phyloP scores from a whole-genome alignment of 2,797 vertebrate genomes.

The Todus mexicanus region DNA sequence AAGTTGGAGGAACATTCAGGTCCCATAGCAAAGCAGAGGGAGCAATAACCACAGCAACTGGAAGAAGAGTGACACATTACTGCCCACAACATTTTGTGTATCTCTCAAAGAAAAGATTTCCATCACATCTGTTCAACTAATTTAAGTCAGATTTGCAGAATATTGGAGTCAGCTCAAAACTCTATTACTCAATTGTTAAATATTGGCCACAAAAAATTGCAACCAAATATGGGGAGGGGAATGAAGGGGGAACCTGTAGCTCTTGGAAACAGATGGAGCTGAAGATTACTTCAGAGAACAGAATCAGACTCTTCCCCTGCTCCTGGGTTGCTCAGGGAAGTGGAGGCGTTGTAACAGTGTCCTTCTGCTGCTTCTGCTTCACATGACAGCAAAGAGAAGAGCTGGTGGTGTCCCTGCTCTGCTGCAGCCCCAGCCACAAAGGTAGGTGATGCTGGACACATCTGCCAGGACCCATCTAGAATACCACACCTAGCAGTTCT shows the following conservation, averaged over 20 bases:
- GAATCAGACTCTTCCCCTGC: neutral
- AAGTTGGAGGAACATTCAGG: neutral
- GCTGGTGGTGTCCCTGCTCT: neutral
- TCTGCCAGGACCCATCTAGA: neutral
- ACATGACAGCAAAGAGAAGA: neutral
- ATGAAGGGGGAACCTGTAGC: neutral
- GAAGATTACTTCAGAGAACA: neutral
- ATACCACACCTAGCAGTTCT: neutral
- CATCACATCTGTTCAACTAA: neutral
- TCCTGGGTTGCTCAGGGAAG: neutral
- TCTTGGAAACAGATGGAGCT: neutral
- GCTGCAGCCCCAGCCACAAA: neutral
- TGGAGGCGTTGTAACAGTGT: neutral
- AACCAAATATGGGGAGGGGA: rapidly evolving
- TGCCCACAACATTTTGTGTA: neutral
- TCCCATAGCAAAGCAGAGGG: neutral
- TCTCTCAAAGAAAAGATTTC: neutral
- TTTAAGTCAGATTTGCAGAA: neutral
- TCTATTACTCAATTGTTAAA: neutral
- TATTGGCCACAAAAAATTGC: neutral
- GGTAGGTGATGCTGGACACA: neutral
- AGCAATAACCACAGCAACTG: neutral
- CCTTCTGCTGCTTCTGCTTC: neutral
- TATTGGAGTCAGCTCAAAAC: neutral
- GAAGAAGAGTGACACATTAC: neutral